phyloP scores from a whole-genome alignment of 2,888 invertebrate genomes.

The Nipponacmea schrenckii region DNA sequence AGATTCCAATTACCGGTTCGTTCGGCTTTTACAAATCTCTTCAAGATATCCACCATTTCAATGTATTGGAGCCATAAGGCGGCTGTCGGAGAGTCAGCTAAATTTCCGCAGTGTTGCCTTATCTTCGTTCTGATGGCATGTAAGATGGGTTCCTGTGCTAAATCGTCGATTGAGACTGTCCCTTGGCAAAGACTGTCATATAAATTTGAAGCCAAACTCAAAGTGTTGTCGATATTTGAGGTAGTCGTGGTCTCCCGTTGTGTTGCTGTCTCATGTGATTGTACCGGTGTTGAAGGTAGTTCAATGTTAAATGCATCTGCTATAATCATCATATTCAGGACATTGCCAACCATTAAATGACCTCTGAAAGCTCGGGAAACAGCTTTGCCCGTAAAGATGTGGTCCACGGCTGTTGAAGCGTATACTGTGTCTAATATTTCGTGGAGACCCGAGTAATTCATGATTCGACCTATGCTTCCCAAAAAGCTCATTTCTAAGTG shows the following conservation, averaged over 20 bases:
- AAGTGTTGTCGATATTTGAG: too few species aligned
- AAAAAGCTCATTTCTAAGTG: slow-evolving; percentile 42
- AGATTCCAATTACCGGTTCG: slow-evolving; percentile 22
- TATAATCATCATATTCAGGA: too few species aligned
- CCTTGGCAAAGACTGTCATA: too few species aligned
- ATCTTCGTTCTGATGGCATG: too few species aligned
- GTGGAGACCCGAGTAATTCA: slow-evolving; percentile 38
- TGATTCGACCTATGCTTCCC: slow-evolving; percentile 39
- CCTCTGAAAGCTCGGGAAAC: slow-evolving; percentile 8
- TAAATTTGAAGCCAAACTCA: too few species aligned
- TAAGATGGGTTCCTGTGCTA: too few species aligned
- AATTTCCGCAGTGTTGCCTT: too few species aligned
- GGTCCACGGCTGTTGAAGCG: slow-evolving; percentile 38
- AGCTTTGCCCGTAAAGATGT: slow-evolving; percentile 45
- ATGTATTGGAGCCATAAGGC: slow-evolving; percentile 39
- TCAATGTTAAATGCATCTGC: too few species aligned
- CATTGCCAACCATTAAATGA: background rate
- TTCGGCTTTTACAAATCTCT: slow-evolving; percentile 33
- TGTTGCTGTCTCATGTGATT: too few species aligned
- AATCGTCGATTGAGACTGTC: too few species aligned
- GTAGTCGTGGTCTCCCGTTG: too few species aligned
- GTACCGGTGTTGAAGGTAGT: too few species aligned
- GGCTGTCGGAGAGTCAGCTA: slow-evolving; percentile 19
- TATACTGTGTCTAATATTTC: slow-evolving; percentile 39
- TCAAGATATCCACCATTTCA: slow-evolving; percentile 38